phyloP scores from a whole-genome alignment of 2,888 invertebrate species.

The Drosophila phalerata region DNA sequence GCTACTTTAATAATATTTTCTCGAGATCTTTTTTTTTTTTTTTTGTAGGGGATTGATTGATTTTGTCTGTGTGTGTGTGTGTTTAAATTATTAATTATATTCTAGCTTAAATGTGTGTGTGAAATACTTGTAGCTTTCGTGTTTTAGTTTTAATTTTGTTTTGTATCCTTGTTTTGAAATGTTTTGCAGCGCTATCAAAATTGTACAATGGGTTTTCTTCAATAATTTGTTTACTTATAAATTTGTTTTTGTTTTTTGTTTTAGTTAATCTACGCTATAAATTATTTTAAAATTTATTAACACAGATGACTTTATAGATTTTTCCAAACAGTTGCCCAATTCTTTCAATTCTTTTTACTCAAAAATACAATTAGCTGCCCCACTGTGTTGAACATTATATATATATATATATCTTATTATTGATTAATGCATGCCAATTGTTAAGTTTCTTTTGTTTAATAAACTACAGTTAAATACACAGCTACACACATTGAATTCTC shows the following conservation, averaged over 20 bases:
- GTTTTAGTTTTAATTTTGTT: slow-evolving; percentile 5
- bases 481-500: slow-evolving; percentile 77
- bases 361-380: slow-evolving; percentile 57
- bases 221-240: slow-evolving; percentile 34
- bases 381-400: slow-evolving; percentile 37
- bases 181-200: slow-evolving; percentile 44
- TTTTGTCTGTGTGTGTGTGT: slow-evolving; percentile 33
- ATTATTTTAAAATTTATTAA: slow-evolving; percentile 84
- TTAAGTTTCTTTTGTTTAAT: slow-evolving; percentile 39
- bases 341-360: slow-evolving; percentile 47
- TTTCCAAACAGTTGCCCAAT: slow-evolving; percentile 66
- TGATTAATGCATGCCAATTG: slow-evolving; percentile 51
- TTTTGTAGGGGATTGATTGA: slow-evolving; percentile 26
- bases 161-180: slow-evolving; percentile 4
- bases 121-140: slow-evolving; percentile 21
- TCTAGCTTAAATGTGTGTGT: slow-evolving; percentile 54
- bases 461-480: slow-evolving; percentile 77
- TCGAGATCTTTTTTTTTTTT: slow-evolving; percentile 56
- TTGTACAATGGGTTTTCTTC: slow-evolving; percentile 23
- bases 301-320: slow-evolving; percentile 86
- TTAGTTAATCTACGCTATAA: slow-evolving; percentile 76
- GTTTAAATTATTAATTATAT: slow-evolving; percentile 39
- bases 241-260: slow-evolving; percentile 46
- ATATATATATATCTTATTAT: slow-evolving; percentile 34
- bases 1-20: slow-evolving; percentile 6